phyloP scores from a whole-genome alignment of 2,113 vertebrate species.

The Genyomyrus donnyi region DNA sequence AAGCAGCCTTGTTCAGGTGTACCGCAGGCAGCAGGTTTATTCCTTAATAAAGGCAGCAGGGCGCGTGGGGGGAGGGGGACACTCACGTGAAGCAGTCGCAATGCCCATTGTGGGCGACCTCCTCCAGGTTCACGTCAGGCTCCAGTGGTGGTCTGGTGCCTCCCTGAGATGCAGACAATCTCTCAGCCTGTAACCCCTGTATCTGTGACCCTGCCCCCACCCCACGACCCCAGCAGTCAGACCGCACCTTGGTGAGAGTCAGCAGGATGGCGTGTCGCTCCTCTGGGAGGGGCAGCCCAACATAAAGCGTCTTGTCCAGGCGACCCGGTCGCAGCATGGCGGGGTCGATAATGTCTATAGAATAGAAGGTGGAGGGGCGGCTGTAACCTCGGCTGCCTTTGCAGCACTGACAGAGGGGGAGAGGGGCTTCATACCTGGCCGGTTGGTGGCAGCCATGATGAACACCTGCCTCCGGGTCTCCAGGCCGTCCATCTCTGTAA shows the following conservation, averaged over 20 bases:
- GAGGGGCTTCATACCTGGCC: constrained; percentile 70
- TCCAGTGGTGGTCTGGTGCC: constrained; percentile 74
- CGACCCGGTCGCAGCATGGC: constrained; percentile 87
- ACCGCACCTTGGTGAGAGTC: constrained; percentile 81
- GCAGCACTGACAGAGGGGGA: neutral
- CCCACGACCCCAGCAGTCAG: neutral
- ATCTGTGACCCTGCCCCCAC: neutral
- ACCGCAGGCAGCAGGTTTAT: neutral
- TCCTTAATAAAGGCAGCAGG: neutral
- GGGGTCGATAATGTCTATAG: constrained; percentile 85
- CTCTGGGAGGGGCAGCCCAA: constrained; percentile 79
- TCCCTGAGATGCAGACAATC: constrained; percentile 48
- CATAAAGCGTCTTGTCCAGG: constrained; percentile 87
- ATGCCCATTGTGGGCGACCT: constrained; percentile 66
- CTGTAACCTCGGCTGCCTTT: neutral
- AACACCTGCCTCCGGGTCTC: constrained; percentile 83
- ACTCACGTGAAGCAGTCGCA: constrained; percentile 86
- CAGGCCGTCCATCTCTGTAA: constrained; percentile 95
- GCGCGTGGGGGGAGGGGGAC: too few species aligned
- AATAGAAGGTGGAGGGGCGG: neutral
- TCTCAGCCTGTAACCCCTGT: neutral
- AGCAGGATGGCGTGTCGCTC: constrained; percentile 83
- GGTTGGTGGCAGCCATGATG: constrained; percentile 94
- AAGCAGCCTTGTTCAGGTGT: neutral
- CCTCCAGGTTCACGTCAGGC: constrained; percentile 70